These are phyloP conservation scores for Scaptomyza pallida DNA, from an alignment of 1,140 invertebrate genomes.

Conservation along the genomic window DNA sequence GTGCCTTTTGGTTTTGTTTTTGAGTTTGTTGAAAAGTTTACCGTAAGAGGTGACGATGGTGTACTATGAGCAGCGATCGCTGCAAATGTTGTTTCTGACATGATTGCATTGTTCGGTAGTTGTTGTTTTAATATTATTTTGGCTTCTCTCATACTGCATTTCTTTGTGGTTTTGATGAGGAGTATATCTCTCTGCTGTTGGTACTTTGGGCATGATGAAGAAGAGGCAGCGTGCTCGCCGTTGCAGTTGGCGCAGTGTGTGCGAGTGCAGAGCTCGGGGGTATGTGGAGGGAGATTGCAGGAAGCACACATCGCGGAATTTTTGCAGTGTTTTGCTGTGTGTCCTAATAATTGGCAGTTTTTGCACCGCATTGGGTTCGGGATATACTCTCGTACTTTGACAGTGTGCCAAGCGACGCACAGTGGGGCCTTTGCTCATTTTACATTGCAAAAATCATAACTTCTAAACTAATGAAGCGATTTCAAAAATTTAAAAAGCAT, in stretches of 20 bases:
- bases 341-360: constrained; percentile 22
- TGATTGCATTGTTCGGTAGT: constrained; percentile 1
- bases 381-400: too few relatives aligned
- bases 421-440: too few relatives aligned
- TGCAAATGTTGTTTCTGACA: background rate
- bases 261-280: constrained; percentile 1
- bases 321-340: constrained; percentile 31
- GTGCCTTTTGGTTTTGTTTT: background rate
- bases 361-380: constrained; percentile 26
- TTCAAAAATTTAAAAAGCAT: too few relatives aligned
- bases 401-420: too few relatives aligned
- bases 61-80: background rate
- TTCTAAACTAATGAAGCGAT: too few relatives aligned
- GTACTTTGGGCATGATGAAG: constrained; percentile 21
- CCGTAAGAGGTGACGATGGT: too few relatives aligned
- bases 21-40: too few relatives aligned
- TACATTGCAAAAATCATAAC: too few relatives aligned
- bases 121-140: constrained; percentile 25
- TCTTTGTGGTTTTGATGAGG: constrained; percentile 19
- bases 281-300: too few relatives aligned
- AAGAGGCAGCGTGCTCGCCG: constrained; percentile 16
- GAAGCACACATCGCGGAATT: background rate
- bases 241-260: constrained; percentile 16
- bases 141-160: constrained; percentile 38
- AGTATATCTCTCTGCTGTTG: constrained; percentile 17